A percentile compares a stretch with the other conserved stretches of the same genome.
These are phyloP conservation scores for Rhinoraja longicauda DNA, from an alignment of 2,797 vertebrate genomes.

Conservation along the genomic window DNA sequence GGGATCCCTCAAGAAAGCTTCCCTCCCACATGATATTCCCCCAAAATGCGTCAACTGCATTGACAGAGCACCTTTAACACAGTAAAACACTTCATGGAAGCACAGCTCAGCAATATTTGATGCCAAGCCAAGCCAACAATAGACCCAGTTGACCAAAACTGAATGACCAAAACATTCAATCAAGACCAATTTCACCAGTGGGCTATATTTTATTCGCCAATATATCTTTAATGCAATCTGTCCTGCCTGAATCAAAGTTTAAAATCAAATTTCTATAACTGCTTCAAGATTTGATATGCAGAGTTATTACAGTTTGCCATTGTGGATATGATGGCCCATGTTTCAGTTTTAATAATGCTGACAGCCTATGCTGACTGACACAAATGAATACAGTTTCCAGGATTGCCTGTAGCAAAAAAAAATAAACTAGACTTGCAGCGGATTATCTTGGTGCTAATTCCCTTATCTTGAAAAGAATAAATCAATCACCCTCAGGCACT, in stretches of 20 bases:
- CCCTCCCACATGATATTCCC: neutral
- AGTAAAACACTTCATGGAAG: neutral
- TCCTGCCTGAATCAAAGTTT: neutral
- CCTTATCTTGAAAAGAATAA: constrained; percentile 1
- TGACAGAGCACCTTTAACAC: too few species aligned
- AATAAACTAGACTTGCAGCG: constrained; percentile 7
- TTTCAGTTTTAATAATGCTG: constrained; percentile 3
- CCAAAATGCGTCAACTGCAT: neutral
- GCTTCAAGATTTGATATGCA: neutral
- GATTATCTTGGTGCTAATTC: constrained; percentile 7
- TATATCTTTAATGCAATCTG: neutral
- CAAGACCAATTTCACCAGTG: neutral
- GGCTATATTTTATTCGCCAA: neutral
- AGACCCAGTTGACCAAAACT: neutral
- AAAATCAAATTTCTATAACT: neutral
- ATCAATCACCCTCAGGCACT: constrained; percentile 14
- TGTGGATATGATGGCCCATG: neutral
- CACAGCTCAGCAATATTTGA: neutral
- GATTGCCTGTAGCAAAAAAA: constrained; percentile 31
- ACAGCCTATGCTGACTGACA: neutral
- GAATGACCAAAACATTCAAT: neutral
- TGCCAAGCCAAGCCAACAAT: too few species aligned
- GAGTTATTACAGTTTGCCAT: neutral
- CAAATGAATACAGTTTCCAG: constrained; percentile 17
- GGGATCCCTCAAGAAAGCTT: neutral